Percentiles rank a stretch among this genome's conserved stretches.
Conservation (phyloP, 2,888 invertebrate species). For the Agrochola macilenta region DNA sequence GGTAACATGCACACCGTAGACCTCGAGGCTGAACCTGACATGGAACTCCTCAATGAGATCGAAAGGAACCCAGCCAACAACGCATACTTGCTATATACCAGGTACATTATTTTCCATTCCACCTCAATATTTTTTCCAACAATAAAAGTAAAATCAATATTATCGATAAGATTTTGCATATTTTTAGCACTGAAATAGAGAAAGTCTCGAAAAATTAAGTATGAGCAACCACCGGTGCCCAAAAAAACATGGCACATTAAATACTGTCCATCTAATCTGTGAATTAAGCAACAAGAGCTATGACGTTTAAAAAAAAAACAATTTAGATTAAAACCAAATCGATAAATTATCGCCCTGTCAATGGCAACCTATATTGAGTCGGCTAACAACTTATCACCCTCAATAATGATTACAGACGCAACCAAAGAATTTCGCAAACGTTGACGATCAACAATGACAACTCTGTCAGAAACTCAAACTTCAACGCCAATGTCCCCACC, state of each 20-base stretch:
- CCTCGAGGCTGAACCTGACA: conserved; percentile 72
- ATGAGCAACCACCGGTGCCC: too few relatives aligned
- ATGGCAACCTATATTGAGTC: not conserved
- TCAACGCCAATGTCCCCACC: conserved; percentile 72
- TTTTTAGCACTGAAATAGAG: not conserved
- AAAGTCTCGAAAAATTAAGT: too few relatives aligned
- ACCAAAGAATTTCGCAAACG: conserved; percentile 67
- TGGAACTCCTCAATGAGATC: conserved; percentile 69
- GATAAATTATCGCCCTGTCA: not conserved
- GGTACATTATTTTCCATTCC: conserved; percentile 59
- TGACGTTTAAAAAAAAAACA: not conserved
- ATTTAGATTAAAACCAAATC: not conserved
- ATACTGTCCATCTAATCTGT: too few relatives aligned
- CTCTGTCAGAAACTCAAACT: conserved; percentile 76
- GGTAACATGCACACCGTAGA: conserved; percentile 73
- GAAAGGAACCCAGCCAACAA: conserved; percentile 74
- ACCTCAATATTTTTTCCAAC: not conserved
- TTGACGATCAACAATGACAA: conserved; percentile 70
- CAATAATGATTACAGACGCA: conserved; percentile 67
- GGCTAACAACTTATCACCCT: not conserved
- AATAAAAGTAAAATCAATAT: not conserved
- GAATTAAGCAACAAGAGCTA: not conserved
- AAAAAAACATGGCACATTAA: too few relatives aligned
- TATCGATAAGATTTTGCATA: not conserved
- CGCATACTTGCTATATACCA: conserved; percentile 72